Percentiles rank a stretch among this genome's conserved stretches.
These are phyloP conservation scores for Thunnus albacares DNA, from an alignment of 2,797 vertebrate species.

Conservation along the genomic window DNA sequence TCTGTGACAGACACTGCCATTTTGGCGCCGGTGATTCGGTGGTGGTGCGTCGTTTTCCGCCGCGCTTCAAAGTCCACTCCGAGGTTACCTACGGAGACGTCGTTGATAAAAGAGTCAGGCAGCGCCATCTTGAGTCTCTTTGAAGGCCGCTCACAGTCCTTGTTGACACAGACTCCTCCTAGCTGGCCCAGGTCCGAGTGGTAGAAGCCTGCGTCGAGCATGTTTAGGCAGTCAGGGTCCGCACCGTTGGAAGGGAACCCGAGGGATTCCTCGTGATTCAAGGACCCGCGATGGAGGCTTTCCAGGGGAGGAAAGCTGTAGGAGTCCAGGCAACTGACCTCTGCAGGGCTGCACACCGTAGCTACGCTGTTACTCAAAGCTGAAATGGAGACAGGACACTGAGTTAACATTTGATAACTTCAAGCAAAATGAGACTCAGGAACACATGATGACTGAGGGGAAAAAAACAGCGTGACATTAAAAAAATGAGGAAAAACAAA, in stretches of 20 bases:
- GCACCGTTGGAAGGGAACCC: constrained; percentile 90
- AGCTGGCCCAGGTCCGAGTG: constrained; percentile 92
- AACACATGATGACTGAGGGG: background rate
- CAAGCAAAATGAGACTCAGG: background rate
- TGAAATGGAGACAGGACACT: constrained; percentile 69
- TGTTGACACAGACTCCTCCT: constrained; percentile 89
- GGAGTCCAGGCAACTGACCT: constrained; percentile 92
- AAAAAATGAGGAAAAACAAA: background rate
- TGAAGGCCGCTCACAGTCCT: constrained; percentile 94
- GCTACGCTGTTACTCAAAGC: constrained; percentile 94
- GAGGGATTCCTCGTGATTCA: constrained; percentile 93
- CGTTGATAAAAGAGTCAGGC: constrained; percentile 93
- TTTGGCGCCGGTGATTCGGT: constrained; percentile 95
- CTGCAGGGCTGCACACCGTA: constrained; percentile 91
- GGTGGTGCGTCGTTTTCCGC: constrained; percentile 87
- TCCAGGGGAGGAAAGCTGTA: constrained; percentile 92
- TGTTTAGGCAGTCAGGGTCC: constrained; percentile 94
- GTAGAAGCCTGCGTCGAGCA: constrained; percentile 97
- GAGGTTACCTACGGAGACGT: constrained; percentile 95
- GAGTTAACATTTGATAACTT: constrained; percentile 1
- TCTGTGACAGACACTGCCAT: constrained; percentile 99
- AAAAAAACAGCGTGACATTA: background rate
- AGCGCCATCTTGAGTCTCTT: constrained; percentile 98
- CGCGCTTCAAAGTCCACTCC: constrained; percentile 95
- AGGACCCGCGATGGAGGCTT: constrained; percentile 90